Conservation (phyloP, 2,888 invertebrate genomes). For the Tipula helvola region DNA sequence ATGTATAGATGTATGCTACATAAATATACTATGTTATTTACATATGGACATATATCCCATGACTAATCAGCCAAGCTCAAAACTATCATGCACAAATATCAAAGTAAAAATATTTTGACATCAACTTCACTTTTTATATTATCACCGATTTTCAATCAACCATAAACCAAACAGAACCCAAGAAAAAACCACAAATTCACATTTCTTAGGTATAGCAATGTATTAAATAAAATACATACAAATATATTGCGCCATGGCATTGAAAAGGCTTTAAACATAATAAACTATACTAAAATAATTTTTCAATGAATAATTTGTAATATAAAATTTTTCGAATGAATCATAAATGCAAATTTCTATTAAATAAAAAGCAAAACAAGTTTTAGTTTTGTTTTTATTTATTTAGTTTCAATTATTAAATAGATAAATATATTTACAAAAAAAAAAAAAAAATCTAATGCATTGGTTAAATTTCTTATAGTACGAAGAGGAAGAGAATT, state of each 20-base stretch:
- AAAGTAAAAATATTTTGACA: background rate
- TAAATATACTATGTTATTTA: too few relatives aligned
- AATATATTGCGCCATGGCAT: background rate
- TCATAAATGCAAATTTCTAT: background rate
- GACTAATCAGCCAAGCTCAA: background rate
- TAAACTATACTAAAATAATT: background rate
- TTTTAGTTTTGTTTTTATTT: background rate
- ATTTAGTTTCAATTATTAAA: background rate
- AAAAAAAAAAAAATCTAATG: background rate
- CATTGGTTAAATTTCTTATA: background rate
- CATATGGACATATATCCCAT: background rate
- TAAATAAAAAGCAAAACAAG: background rate
- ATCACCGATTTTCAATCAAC: background rate
- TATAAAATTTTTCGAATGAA: background rate
- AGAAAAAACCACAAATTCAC: background rate
- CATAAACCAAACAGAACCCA: background rate
- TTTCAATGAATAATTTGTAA: background rate
- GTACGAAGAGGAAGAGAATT: background rate
- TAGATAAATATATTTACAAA: background rate
- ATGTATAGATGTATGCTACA: too few relatives aligned
- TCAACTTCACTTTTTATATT: background rate
- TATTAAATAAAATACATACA: background rate
- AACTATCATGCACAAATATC: background rate
- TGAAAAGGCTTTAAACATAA: background rate
- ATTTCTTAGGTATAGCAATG: background rate